phyloP scores from a whole-genome alignment of 2,113 vertebrate species.

The Silurus meridionalis region DNA sequence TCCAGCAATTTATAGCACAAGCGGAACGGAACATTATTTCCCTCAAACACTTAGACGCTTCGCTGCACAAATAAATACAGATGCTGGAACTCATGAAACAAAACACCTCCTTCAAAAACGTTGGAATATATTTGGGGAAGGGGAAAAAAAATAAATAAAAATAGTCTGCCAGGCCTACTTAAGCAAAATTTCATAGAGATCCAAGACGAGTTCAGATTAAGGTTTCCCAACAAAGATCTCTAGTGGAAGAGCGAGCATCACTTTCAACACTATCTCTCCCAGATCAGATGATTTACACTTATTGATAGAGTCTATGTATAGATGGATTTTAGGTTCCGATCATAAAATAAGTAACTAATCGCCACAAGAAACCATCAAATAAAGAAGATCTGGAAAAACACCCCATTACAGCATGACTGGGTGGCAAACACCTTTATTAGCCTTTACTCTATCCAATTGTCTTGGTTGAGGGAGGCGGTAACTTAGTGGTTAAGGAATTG shows the following conservation, averaged over 20 bases:
- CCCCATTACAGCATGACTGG: no score
- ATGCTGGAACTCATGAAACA: constrained; percentile 5
- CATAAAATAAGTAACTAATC: no score
- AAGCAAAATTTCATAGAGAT: neutral
- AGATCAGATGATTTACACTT: neutral
- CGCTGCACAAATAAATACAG: constrained; percentile 7
- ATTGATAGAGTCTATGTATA: neutral
- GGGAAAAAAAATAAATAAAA: neutral
- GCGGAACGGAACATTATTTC: neutral
- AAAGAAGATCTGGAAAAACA: no score
- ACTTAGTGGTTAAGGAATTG: no score
- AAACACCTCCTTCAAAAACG: neutral
- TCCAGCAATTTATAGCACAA: neutral
- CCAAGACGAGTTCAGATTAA: neutral
- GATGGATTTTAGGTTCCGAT: no score
- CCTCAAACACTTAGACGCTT: neutral
- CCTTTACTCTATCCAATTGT: no score
- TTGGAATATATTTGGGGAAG: neutral
- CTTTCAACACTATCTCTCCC: neutral
- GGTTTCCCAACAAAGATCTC: neutral
- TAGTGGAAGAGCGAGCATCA: neutral
- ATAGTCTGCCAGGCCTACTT: neutral
- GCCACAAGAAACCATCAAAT: no score
- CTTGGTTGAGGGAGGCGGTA: no score
- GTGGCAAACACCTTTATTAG: no score